Base-by-base conservation (phyloP, 2,888 invertebrate species). In the Drosophila greeni region DNA sequence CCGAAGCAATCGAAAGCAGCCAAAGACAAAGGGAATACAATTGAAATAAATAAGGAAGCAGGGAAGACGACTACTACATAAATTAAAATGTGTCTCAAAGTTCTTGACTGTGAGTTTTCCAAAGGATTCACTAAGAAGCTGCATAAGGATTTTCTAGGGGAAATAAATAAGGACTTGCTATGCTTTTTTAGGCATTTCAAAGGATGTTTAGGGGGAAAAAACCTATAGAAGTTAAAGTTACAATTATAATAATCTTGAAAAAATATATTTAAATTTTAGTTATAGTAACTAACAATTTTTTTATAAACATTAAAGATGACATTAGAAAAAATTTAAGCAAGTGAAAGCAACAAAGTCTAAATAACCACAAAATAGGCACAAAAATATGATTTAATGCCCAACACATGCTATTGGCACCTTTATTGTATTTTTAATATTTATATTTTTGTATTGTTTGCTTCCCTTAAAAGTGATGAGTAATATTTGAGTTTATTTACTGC, bases 31-130 rank as follows among this genome's bases (percentile, higher is more conserved):
- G 12, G 59, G 18, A 58, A 24, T 37, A 39, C 59, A 60, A 60
- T 59, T 39, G 60, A 60, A 60, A 60, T 45, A 58, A 60, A 60
- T 59, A 59, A 29, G 45, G 18, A 16, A 34, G 42, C 20, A 16
- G 31, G 34, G 14, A 16, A 26, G 42, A 18, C 9, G 8, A 23
- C 14, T n/a, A 8, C 7, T n/a, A 4, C 8, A 36, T 9, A 51
- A 52, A 20, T 52, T 49, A 49, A 51, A 55, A 20, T 52, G 36
- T 33, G 9, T 11, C 31, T 18, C 29, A 29, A 45, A 29, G 14
- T 31, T 18, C 18, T 29, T 8, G 24, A 8, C 42, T n/a, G 5
- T 42, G 11, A 9, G 24, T n/a, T n/a, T 42, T 14, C 12, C 14
- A 45, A 14, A 18, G 29, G 0, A 16, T 18, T 1, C 2, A 29